These are phyloP conservation scores for Eupithecia subumbrata DNA, from an alignment of 2,888 invertebrate genomes.

Conservation along the genomic window DNA sequence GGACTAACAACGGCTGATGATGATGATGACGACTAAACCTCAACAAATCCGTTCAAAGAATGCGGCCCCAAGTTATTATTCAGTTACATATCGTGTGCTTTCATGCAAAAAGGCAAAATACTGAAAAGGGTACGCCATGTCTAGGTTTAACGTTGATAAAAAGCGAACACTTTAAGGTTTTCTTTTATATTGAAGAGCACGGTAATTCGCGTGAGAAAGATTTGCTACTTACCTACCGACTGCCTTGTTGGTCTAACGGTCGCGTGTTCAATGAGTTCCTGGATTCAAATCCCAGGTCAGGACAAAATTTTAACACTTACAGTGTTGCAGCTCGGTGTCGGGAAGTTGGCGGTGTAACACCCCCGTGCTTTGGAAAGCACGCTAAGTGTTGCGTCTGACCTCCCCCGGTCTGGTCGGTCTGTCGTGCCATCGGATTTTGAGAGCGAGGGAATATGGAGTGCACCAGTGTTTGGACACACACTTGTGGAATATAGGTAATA, in stretches of 20 bases:
- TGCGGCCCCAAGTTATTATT: background rate
- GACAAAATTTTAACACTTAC: background rate
- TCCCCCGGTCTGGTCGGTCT: no score
- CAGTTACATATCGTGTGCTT: background rate
- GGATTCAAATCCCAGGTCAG: no score
- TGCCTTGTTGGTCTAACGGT: no score
- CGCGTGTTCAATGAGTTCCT: no score
- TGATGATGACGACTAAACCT: no score
- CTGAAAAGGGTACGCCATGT: background rate
- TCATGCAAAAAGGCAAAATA: background rate
- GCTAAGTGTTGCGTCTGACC: no score
- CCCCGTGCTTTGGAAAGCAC: background rate
- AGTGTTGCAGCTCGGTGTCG: no score
- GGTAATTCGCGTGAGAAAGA: slow-evolving; percentile 21
- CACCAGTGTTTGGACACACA: no score
- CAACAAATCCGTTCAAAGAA: background rate
- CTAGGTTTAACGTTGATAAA: slow-evolving; percentile 5
- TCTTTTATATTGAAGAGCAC: slow-evolving; percentile 19
- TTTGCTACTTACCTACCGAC: background rate
- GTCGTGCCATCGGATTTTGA: no score
- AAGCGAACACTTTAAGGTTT: background rate
- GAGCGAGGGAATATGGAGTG: no score
- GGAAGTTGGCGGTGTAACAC: background rate
- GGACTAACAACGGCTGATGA: no score
- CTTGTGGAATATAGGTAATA: no score